A percentile compares a stretch with the other conserved stretches of the same genome.
Conservation (phyloP, 1,140 invertebrate species). For the Belonocnema kinseyi region DNA sequence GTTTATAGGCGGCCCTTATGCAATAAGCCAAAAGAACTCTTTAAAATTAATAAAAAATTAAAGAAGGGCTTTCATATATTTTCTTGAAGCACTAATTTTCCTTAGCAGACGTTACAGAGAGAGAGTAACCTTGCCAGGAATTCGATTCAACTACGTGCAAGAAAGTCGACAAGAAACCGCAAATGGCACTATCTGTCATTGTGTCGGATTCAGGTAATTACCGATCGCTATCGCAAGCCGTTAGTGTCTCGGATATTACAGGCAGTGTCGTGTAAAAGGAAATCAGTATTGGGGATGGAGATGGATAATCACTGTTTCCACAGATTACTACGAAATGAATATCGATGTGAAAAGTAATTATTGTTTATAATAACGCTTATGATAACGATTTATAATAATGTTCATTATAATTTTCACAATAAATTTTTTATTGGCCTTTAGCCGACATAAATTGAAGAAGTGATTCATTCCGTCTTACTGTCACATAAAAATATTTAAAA, state of each 20-base stretch:
- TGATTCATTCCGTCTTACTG: too few relatives aligned
- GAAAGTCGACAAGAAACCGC: slow-evolving; percentile 20
- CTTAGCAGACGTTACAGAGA: neutral
- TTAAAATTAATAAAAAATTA: too few relatives aligned
- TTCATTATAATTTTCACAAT: too few relatives aligned
- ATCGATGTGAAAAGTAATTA: neutral
- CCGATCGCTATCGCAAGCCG: slow-evolving; percentile 25
- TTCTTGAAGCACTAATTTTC: neutral
- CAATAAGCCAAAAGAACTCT: too few relatives aligned
- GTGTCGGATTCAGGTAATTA: slow-evolving; percentile 31
- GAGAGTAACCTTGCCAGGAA: slow-evolving; percentile 4
- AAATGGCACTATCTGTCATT: slow-evolving; percentile 25
- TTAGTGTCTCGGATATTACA: slow-evolving; percentile 29
- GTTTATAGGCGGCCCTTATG: too few relatives aligned
- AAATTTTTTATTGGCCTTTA: too few relatives aligned
- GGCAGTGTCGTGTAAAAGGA: slow-evolving; percentile 7
- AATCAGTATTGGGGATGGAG: neutral
- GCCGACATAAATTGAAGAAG: too few relatives aligned
- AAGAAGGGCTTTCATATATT: too few relatives aligned
- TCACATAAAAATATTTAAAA: too few relatives aligned
- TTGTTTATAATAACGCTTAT: too few relatives aligned
- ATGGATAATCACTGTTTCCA: neutral
- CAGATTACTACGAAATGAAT: neutral
- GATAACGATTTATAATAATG: too few relatives aligned
- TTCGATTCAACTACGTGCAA: slow-evolving; percentile 24